These are phyloP conservation scores for Cheracebus regulus DNA, from an alignment of 2,797 vertebrate genomes.

Conservation along the genomic window DNA sequence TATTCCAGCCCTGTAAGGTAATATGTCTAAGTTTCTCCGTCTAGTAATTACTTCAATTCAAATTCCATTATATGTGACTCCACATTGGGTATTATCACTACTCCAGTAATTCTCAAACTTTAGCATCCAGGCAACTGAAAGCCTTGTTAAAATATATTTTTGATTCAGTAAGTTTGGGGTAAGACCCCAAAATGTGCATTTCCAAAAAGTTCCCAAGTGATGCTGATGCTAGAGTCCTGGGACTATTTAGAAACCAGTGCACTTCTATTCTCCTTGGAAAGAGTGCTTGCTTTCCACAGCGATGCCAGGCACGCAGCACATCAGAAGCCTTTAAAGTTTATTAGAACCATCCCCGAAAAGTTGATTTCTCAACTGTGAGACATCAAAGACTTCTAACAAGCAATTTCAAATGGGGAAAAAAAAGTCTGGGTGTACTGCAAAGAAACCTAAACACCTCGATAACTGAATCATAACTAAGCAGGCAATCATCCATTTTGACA, in stretches of 20 bases:
- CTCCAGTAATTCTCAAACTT: not conserved
- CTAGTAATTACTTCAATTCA: not conserved
- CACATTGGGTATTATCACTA: not conserved
- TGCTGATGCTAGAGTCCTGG: not conserved
- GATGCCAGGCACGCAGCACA: not conserved
- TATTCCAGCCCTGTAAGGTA: not conserved
- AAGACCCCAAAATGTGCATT: not conserved
- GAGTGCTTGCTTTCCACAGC: not conserved
- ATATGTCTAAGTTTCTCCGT: not conserved
- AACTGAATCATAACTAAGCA: not conserved
- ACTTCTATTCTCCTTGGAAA: not conserved
- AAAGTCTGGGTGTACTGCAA: not conserved
- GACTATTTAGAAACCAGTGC: not conserved
- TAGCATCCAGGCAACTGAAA: not conserved
- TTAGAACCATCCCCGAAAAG: not conserved
- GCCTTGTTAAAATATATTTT: not conserved
- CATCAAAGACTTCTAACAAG: not conserved
- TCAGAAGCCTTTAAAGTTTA: not conserved
- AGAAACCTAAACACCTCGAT: not conserved
- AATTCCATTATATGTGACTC: not conserved
- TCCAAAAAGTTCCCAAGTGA: not conserved
- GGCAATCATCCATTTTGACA: not conserved
- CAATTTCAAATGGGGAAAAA: not conserved
- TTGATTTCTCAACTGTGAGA: not conserved
- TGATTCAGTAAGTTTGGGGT: not conserved